A percentile compares a stretch with the other conserved stretches of the same genome.
phyloP scores from a whole-genome alignment of 64 coral and sea anemone genomes.

The Anthopleura sola region DNA sequence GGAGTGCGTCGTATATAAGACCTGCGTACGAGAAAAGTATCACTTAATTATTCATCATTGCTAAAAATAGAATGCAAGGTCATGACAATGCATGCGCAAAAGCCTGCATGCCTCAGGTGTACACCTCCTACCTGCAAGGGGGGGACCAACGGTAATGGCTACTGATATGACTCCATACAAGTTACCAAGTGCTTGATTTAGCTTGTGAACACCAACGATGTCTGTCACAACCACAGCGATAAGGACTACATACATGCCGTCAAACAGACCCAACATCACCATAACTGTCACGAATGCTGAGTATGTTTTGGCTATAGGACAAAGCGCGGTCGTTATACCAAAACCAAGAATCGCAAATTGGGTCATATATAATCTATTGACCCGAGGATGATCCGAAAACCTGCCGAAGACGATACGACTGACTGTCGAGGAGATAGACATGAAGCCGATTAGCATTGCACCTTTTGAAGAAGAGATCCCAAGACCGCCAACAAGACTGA shows the following conservation, averaged over 20 bases:
- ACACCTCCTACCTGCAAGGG: slow-evolving; percentile 66
- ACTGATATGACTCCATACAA: slow-evolving; percentile 84
- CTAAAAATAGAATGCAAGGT: too few relatives aligned
- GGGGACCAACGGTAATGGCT: slow-evolving; percentile 75
- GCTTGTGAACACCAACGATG: slow-evolving; percentile 81
- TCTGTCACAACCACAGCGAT: slow-evolving; percentile 79
- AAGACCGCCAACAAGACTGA: slow-evolving; percentile 62
- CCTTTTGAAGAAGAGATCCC: slow-evolving; percentile 60
- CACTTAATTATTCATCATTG: background rate
- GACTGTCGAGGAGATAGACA: slow-evolving; percentile 87
- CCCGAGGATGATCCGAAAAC: slow-evolving; percentile 86
- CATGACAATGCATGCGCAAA: too few relatives aligned
- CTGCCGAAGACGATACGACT: slow-evolving; percentile 81
- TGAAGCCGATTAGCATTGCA: slow-evolving; percentile 77
- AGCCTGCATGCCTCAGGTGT: too few relatives aligned
- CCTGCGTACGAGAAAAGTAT: slow-evolving; percentile 36
- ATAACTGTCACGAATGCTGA: slow-evolving; percentile 50
- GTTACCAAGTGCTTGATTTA: slow-evolving; percentile 67
- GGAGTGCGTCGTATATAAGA: slow-evolving; percentile 68
- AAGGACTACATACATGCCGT: slow-evolving; percentile 85
- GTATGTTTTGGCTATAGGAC: slow-evolving; percentile 66
- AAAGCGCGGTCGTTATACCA: slow-evolving; percentile 64
- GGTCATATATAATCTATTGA: slow-evolving; percentile 90
- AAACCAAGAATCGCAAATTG: slow-evolving; percentile 82
- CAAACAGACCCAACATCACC: slow-evolving; percentile 72